Evolutionary conservation across 2,888 invertebrate species (phyloP), one percentile per base, ranked within the genome.

Genomic region (Parasteatoda lunata): DNA sequence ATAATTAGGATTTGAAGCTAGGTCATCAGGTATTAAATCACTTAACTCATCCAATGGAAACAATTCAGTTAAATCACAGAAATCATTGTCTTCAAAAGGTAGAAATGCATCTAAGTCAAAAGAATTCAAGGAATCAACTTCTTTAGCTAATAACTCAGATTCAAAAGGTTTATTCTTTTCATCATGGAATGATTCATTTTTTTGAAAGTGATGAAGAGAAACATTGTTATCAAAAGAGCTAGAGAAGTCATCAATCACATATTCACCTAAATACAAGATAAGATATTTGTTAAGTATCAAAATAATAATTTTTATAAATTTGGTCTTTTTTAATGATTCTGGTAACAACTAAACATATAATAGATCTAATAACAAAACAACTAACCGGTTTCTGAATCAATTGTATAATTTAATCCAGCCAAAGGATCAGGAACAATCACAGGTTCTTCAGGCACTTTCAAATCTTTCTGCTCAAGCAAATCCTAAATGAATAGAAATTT

Each of bases 321-420:
- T 52, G 11, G 52, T 52, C 13, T 52, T 73, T 51, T 47, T 9
- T 71, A 5, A 69, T 15, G 45, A 30, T 30, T 30, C 30, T 30
- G 30, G 30, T 30, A 30, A 30, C 30, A 30, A 15, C 4, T 48
- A 71, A 48, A 48, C 48, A 0, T 5, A 51, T n/a, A 49, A 75
- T 13, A 75, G 5, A 59, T 9, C n/a, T 59, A n/a, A 11, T 13
- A 3, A 71, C 5, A 49, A 8, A 72, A 64, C 11, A 30, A 93
- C 95, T 94, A 92, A 96, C 97, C 97, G 89, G 97, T 97, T 93
- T 97, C 97, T 13, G 96, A 95, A 91, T 97, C 97, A 88, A 97
- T 95, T 8, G 84, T 86, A 59, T 85, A 88, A 76, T 84, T 80
- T n/a, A 86, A 30, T 15, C 83, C 80, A 75, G 82, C 68, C 51